A percentile compares a stretch with the other conserved stretches of the same genome.
Evolutionary conservation across 2,888 invertebrate species (phyloP).

Genomic region (Drosophila melanosoma): DNA sequence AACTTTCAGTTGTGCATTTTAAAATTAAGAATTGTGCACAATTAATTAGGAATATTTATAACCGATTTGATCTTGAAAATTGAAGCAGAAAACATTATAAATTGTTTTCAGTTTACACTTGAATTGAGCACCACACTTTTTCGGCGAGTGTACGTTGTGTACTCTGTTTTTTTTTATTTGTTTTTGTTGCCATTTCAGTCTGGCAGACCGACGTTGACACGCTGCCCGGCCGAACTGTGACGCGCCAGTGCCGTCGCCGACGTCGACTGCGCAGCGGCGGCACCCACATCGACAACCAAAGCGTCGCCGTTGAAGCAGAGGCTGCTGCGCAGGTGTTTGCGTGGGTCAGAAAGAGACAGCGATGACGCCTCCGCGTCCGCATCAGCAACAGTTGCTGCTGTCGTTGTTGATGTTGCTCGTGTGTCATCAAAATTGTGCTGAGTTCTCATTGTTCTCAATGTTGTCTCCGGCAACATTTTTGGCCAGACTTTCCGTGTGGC

Average conservation of each 20-base stretch:
- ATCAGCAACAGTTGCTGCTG: slow-evolving; percentile 25
- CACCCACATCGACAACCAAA: slow-evolving; percentile 77
- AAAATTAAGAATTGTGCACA: neutral
- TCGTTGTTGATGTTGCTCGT: slow-evolving; percentile 27
- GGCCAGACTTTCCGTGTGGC: slow-evolving; percentile 73
- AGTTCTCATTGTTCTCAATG: slow-evolving; percentile 44
- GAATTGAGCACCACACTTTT: neutral
- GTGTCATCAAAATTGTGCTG: slow-evolving; percentile 54
- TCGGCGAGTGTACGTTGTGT: neutral
- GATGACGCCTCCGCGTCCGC: slow-evolving; percentile 43
- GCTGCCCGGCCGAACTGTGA: slow-evolving; percentile 80
- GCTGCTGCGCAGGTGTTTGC: slow-evolving; percentile 83
- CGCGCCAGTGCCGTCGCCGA: slow-evolving; percentile 56
- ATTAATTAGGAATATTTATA: neutral
- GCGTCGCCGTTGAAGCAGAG: slow-evolving; percentile 83
- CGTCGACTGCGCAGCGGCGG: slow-evolving; percentile 53
- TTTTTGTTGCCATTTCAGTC: slow-evolving; percentile 67
- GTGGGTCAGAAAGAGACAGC: slow-evolving; percentile 60
- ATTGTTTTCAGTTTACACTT: neutral
- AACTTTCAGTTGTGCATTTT: neutral
- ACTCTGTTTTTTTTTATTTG: neutral
- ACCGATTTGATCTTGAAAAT: neutral
- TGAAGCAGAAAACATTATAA: neutral
- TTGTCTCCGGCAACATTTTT: slow-evolving; percentile 60
- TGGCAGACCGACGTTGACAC: slow-evolving; percentile 84